A percentile compares a stretch with the other conserved stretches of the same genome.
These are phyloP conservation scores for Stenichneumon culpator DNA, from an alignment of 2,888 invertebrate genomes.

Conservation along the genomic window DNA sequence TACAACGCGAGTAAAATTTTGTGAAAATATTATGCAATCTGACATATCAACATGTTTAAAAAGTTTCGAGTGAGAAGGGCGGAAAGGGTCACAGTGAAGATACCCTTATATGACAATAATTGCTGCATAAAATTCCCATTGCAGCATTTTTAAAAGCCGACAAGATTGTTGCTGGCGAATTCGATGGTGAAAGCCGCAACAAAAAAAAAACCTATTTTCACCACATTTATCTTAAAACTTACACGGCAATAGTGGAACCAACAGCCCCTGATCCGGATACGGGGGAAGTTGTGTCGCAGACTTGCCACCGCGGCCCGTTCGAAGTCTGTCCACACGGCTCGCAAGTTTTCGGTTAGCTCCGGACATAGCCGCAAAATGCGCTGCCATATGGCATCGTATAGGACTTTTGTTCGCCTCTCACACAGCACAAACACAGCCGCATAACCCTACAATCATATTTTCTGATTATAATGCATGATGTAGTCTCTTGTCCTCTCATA, in stretches of 20 bases:
- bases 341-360: not conserved
- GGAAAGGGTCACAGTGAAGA: not conserved
- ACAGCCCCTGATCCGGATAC: not conserved
- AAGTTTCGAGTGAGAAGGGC: not conserved
- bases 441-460: not conserved
- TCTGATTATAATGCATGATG: not conserved
- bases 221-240: not conserved
- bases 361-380: not conserved
- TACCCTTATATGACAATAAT: too few species aligned
- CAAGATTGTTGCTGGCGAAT: not conserved
- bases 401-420: not conserved
- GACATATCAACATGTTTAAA: too few species aligned
- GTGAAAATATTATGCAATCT: too few species aligned
- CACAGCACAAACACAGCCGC: slow-evolving; percentile 8
- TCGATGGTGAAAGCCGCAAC: not conserved
- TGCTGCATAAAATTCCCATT: too few species aligned
- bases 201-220: not conserved
- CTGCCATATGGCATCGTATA: slow-evolving; percentile 11
- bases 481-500: too few species aligned
- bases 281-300: not conserved
- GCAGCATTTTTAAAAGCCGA: not conserved
- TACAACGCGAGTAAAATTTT: too few species aligned
- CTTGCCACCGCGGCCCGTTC: not conserved
- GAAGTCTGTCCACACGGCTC: not conserved
- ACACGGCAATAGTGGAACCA: slow-evolving; percentile 18